Evolutionary conservation across 2,797 vertebrate genomes (phyloP).

Genomic region (Melanotaenia nigrans): DNA sequence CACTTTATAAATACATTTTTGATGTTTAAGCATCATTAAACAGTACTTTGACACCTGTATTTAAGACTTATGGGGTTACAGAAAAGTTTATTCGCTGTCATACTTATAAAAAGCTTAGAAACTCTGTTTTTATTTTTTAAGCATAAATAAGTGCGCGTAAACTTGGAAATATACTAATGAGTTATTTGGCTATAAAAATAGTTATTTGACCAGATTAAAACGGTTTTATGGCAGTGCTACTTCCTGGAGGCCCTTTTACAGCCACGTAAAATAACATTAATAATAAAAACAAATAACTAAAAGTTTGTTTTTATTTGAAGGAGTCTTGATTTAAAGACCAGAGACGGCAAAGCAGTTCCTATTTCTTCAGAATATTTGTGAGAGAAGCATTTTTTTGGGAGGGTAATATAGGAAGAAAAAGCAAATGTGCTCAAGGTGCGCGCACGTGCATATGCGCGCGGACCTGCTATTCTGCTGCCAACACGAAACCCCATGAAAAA

Average conservation of each 20-base stretch:
- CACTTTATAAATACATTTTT: background rate
- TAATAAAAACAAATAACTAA: background rate
- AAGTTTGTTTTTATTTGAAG: background rate
- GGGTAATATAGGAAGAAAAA: background rate
- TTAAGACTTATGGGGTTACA: background rate
- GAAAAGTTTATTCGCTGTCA: background rate
- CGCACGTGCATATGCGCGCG: background rate
- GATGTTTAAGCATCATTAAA: background rate
- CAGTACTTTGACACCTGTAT: background rate
- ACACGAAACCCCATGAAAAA: conserved; percentile 58
- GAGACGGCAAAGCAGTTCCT: too few species aligned
- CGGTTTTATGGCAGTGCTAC: background rate
- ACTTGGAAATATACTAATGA: background rate
- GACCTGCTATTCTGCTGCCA: conserved; percentile 39
- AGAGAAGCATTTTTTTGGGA: background rate
- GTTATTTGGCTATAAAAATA: background rate
- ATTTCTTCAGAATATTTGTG: background rate
- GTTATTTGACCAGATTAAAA: background rate
- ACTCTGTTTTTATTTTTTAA: background rate
- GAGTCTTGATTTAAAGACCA: background rate
- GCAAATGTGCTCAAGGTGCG: background rate
- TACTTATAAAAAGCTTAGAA: too few species aligned
- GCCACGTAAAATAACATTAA: background rate
- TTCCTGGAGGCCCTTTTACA: conserved; percentile 12
- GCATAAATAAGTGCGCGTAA: background rate